Conservation (phyloP, 1,140 invertebrate species). For the Melitaea cinxia region DNA sequence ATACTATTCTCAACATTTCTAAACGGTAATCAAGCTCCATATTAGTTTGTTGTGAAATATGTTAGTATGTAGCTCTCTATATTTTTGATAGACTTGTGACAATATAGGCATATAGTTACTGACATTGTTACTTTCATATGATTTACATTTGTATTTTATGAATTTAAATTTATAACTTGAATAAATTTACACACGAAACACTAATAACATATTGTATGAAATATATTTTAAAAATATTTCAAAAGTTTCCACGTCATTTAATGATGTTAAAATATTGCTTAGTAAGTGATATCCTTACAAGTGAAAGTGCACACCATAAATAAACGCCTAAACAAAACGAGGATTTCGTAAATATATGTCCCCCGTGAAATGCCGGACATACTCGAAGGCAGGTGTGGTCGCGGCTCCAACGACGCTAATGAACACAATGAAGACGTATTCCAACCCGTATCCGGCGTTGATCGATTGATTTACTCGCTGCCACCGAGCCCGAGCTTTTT, state of each 20-base stretch:
- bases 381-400: constrained; percentile 68
- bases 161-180: too few relatives aligned
- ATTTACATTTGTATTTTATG: too few relatives aligned
- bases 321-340: constrained; percentile 31
- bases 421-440: constrained; percentile 81
- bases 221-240: neutral
- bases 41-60: neutral
- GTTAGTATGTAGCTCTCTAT: neutral
- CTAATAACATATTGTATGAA: too few relatives aligned
- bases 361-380: constrained; percentile 62
- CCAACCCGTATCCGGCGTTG: constrained; percentile 76
- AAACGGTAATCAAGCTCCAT: neutral
- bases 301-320: constrained; percentile 24
- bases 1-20: neutral
- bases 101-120: neutral
- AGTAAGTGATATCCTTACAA: neutral
- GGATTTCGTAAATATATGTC: constrained; percentile 35
- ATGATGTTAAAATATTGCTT: neutral
- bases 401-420: constrained; percentile 70
- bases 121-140: neutral
- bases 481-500: constrained; percentile 78
- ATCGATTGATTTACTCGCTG: constrained; percentile 81
- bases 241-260: neutral
- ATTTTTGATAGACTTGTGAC: neutral
- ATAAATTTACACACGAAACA: too few relatives aligned